Evolutionary conservation across 2,797 vertebrate genomes (phyloP), one percentile per base, ranked within the genome.

Genomic region (Acanthiza pusilla): DNA sequence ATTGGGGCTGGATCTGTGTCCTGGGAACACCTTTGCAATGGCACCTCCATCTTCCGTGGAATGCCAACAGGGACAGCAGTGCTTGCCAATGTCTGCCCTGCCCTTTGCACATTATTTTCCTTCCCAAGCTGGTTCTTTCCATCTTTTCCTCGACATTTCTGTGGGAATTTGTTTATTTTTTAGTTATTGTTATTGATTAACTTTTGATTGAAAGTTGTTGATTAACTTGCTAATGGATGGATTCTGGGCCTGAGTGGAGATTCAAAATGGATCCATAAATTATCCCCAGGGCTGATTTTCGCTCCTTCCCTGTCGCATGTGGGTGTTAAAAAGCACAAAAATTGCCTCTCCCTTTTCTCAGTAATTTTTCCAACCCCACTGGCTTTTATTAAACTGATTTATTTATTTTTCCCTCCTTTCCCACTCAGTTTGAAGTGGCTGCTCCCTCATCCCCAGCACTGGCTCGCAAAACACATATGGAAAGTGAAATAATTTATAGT

Each of bases 291-390:
- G 40, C 32, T 60, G 26, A 55, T 88, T 92, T 93, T 75, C 65
- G 5, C 58, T 88, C 47, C 9, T 51, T 78, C 68, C 27, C 17
- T 23, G 3, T 55, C 10, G 9, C 51, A 42, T 1, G 43, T 96
- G 89, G 93, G 85, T 2, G 34, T 92, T 81, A 21, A 66, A 78
- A 65, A 3, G 23, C 65, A 88, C 76, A 81, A 32, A 88, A 92
- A 53, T 50, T n/a, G 51, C 62, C 93, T 77, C 87, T 80, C 96
- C 94, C 70, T 92, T 91, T 80, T 78, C 80, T 65, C 74, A 58
- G 87, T 58, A n/a, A 93, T 90, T 93, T 85, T 75, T 92, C 78
- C 92, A 82, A 38, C 78, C 89, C 89, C 77, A 78, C 74, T 84
- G 51, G 67, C 48, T 92, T 88, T 82, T 79, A 71, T 77, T 68